Evolutionary conservation across 2,888 invertebrate genomes (phyloP).

Genomic region (Fragum fragum): DNA sequence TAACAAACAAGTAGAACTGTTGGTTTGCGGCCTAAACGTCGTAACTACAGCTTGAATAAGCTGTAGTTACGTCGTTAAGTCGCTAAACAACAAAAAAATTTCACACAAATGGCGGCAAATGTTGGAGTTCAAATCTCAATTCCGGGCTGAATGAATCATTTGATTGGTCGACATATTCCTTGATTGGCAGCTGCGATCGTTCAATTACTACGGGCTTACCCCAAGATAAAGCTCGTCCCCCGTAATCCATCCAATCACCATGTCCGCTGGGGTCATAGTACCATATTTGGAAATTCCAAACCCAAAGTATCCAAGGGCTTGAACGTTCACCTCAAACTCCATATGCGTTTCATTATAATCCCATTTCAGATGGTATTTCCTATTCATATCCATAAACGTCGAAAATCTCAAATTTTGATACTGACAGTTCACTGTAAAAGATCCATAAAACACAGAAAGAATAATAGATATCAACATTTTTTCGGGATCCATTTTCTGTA

Average conservation of each 20-base stretch:
- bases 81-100: too few species aligned
- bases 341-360: constrained; percentile 69
- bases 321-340: constrained; percentile 69
- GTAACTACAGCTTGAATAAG: too few species aligned
- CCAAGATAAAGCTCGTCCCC: constrained; percentile 71
- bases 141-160: too few species aligned
- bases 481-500: background rate
- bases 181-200: too few species aligned
- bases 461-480: background rate
- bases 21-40: too few species aligned
- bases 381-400: constrained; percentile 54
- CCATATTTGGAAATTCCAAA: constrained; percentile 94
- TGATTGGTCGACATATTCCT: too few species aligned
- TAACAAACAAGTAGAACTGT: too few species aligned
- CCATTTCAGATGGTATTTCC: constrained; percentile 73
- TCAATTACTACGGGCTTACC: too few species aligned
- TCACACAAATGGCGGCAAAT: too few species aligned
- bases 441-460: background rate
- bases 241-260: constrained; percentile 95
- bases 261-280: constrained; percentile 93
- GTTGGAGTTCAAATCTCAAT: too few species aligned
- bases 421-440: background rate
- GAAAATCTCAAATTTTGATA: background rate
- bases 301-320: constrained; percentile 92
- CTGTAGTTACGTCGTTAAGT: too few species aligned